Base-by-base conservation (phyloP, 2,113 vertebrate species). In the Gallinago undulata region DNA sequence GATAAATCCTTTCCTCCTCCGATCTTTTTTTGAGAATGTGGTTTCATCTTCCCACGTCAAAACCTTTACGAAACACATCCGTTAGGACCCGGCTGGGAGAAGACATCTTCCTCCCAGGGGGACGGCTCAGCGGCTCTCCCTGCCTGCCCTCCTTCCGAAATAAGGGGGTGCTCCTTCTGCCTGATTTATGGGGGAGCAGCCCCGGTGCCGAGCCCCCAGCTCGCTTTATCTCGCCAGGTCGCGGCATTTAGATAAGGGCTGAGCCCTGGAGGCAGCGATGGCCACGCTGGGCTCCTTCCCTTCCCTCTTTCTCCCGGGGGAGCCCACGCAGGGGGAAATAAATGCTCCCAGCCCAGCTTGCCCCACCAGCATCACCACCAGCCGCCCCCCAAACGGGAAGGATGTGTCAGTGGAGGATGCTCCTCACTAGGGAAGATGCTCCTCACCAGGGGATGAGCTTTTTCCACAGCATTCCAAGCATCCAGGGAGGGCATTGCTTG, bases 41-140 rank as follows among this genome's bases (percentile, higher is more conserved):
- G 77, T 92, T 93, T 91, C 67, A 76, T 89, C 91, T 94, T 96
- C 95, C 94, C 94, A 94, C 1, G 43, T 92, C 91, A 90, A 95
- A 95, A 93, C 89, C 84, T 79, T 94, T 93, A 84, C 1, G 9
- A 76, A 96, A 84, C 1, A 3, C 69, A 89, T 87, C 74, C 3
- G 0, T 86, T 82, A 85, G 90, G 85, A 79, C 22, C 16, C 19
- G 6, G 85, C 76, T 1, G 7, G 33, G 72, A 67, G 37, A 88
- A 80, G 68, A 43, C 78, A 73, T 70, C 93, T 37, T 94, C 27
- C 37, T 83, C 41, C 68, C 27, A 0, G 64, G 90, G 60, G 90
- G 84, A 67, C 0, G 1, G 69, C 69, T 63, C 41, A 25, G 69
- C 0, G 0, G 53, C 27, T 78, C 43, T 92, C 68, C 63, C 80